Percentiles rank a stretch among this genome's conserved stretches.
Conservation (phyloP, 2,797 vertebrate species). For the Euthynnus affinis region DNA sequence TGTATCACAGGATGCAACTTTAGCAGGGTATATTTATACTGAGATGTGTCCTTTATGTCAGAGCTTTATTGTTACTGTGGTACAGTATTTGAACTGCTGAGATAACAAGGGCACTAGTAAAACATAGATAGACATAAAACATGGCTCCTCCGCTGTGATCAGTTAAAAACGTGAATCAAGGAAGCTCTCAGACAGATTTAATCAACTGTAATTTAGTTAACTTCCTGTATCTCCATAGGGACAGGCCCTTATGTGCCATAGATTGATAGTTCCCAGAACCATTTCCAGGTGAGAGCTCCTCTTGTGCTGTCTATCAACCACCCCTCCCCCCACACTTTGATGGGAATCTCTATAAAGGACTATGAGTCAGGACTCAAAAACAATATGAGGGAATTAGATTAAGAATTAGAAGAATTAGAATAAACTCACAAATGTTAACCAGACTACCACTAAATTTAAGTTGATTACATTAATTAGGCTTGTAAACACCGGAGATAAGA, state of each 20-base stretch:
- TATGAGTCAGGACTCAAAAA: neutral
- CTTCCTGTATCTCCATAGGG: conserved; percentile 68
- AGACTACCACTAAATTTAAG: neutral
- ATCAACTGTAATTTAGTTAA: conserved; percentile 79
- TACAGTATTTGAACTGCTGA: conserved; percentile 5
- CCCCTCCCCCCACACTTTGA: too few species aligned
- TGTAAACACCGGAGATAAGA: neutral
- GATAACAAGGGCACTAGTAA: conserved; percentile 1
- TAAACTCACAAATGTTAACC: neutral
- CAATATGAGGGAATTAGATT: too few species aligned
- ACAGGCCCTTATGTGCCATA: conserved; percentile 53
- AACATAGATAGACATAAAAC: too few species aligned
- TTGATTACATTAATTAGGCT: neutral
- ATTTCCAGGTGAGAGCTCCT: conserved; percentile 50
- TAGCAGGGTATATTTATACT: neutral
- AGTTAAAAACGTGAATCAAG: conserved; percentile 58
- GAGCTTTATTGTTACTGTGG: neutral
- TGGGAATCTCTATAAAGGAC: neutral
- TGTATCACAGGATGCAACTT: neutral
- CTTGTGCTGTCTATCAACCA: neutral
- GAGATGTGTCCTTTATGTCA: conserved; percentile 2
- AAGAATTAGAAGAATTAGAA: too few species aligned
- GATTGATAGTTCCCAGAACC: conserved; percentile 62
- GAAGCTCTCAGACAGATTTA: conserved; percentile 73
- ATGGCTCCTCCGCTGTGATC: conserved; percentile 41